phyloP scores from a whole-genome alignment of 2,797 vertebrate genomes.

The Steatocranus sp. region DNA sequence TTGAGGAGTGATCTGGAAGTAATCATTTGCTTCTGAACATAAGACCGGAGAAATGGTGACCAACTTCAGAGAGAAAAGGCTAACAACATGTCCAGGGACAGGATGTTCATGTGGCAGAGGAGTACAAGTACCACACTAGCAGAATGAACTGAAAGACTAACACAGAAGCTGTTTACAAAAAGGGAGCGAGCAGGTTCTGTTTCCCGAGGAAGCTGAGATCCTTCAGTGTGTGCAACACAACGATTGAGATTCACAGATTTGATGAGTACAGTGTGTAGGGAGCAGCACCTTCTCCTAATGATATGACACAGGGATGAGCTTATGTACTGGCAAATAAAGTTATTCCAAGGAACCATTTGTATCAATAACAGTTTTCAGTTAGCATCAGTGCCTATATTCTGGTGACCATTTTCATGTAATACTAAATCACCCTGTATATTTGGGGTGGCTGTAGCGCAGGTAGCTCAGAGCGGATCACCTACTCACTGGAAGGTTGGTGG shows the following conservation, averaged over 20 bases:
- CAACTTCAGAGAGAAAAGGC: background rate
- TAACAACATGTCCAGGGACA: background rate
- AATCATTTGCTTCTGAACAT: background rate
- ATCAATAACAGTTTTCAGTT: background rate
- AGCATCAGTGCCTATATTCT: background rate
- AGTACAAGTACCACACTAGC: background rate
- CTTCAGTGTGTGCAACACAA: background rate
- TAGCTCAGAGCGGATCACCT: background rate
- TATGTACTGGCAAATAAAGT: background rate
- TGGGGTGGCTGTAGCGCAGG: background rate
- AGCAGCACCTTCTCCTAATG: background rate
- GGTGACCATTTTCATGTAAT: background rate
- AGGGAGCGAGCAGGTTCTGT: background rate
- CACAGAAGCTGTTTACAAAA: background rate
- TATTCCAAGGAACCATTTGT: background rate
- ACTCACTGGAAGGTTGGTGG: background rate
- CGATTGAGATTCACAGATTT: background rate
- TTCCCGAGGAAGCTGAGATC: background rate
- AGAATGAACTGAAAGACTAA: background rate
- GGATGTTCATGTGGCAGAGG: background rate
- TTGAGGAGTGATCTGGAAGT: background rate
- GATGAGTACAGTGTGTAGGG: background rate
- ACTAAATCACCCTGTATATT: background rate
- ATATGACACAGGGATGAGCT: background rate
- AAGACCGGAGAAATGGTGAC: accelerated